Percentiles rank a stretch among this genome's conserved stretches.
These are phyloP conservation scores for Plutomurus gul DNA, from an alignment of 1,140 invertebrate species.

Conservation along the genomic window DNA sequence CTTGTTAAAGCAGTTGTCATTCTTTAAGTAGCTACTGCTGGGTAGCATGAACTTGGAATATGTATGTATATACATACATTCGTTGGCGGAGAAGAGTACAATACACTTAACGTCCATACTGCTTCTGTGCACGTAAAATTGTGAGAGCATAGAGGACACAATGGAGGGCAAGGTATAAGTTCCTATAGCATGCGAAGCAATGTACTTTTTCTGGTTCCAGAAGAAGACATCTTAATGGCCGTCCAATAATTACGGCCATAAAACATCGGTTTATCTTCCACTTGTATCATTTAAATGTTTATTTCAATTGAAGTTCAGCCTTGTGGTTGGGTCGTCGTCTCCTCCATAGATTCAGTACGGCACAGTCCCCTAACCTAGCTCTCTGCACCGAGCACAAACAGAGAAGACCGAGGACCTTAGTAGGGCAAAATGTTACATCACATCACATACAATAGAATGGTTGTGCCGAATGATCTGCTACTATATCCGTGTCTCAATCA, in stretches of 20 bases:
- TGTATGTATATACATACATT: no score
- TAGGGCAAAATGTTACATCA: neutral
- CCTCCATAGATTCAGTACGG: no score
- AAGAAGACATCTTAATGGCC: constrained; percentile 53
- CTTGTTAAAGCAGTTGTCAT: neutral
- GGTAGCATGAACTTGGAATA: neutral
- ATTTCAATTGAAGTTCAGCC: constrained; percentile 52
- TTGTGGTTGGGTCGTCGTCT: constrained; percentile 15
- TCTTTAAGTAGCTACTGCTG: constrained; percentile 6
- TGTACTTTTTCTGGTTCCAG: constrained; percentile 31
- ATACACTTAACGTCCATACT: neutral
- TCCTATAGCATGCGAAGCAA: neutral
- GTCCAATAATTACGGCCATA: constrained; percentile 55
- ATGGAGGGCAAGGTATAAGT: neutral
- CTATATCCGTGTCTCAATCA: constrained; percentile 24
- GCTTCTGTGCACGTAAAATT: no score
- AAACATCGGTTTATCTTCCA: constrained; percentile 54
- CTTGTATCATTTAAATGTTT: constrained; percentile 54
- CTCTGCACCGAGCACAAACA: neutral
- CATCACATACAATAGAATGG: neutral
- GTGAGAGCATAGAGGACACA: no score
- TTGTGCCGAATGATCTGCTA: constrained; percentile 5
- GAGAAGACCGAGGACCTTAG: neutral
- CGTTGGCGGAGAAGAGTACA: neutral
- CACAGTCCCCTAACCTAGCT: neutral